A percentile compares a stretch with the other conserved stretches of the same genome.
Evolutionary conservation across 2,797 vertebrate species (phyloP).

Genomic region (Pipistrellus pipistrellus): DNA sequence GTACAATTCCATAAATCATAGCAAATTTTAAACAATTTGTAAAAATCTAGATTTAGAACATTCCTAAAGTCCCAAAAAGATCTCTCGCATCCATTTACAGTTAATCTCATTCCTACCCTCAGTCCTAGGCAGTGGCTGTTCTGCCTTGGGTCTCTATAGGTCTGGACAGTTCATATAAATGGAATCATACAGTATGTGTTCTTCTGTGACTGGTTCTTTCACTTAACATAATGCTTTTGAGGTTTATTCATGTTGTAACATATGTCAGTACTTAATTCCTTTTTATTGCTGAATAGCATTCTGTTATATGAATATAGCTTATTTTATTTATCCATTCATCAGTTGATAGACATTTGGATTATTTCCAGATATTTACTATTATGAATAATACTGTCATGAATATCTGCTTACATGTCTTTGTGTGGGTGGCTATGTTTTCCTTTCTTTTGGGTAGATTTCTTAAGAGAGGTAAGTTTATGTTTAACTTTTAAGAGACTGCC

Average conservation of each 20-base stretch:
- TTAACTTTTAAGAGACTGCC: slow-evolving; percentile 48
- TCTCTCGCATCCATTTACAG: not conserved
- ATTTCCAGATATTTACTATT: slow-evolving; percentile 51
- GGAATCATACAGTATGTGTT: not conserved
- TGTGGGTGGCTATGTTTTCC: not conserved
- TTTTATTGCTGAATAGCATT: slow-evolving; percentile 56
- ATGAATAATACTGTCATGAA: slow-evolving; percentile 27
- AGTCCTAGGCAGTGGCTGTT: not conserved
- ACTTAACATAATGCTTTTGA: not conserved
- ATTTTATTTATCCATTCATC: not conserved
- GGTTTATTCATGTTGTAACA: slow-evolving; percentile 35
- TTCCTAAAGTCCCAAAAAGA: not conserved
- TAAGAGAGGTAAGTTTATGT: slow-evolving; percentile 44
- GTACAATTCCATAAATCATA: slow-evolving; percentile 37
- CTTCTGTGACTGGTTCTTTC: slow-evolving; percentile 46
- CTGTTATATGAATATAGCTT: not conserved
- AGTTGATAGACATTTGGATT: slow-evolving; percentile 42
- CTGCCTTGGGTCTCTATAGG: not conserved
- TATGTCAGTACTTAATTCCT: slow-evolving; percentile 6
- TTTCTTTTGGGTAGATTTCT: slow-evolving; percentile 29
- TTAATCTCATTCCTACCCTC: not conserved
- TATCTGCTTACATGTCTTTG: not conserved
- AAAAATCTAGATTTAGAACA: slow-evolving; percentile 20
- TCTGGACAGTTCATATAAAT: slow-evolving; percentile 42
- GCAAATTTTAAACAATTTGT: slow-evolving; percentile 32